phyloP scores from a whole-genome alignment of 2,888 invertebrate genomes.

The Rhingia campestris region DNA sequence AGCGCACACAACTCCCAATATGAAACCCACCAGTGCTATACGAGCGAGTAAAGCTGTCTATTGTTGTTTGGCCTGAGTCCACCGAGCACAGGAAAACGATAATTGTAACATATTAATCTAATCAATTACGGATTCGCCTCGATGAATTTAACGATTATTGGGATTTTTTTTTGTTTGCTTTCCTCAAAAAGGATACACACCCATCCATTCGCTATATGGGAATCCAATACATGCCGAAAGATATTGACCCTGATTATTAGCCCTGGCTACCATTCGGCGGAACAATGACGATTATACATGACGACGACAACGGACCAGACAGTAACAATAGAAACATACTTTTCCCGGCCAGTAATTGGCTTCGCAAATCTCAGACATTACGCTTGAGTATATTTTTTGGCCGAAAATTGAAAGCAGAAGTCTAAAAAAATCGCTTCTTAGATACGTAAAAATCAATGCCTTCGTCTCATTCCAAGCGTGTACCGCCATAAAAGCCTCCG shows the following conservation, averaged over 20 bases:
- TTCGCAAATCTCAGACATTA: constrained; percentile 66
- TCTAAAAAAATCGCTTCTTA: constrained; percentile 59
- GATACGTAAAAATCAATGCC: constrained; percentile 66
- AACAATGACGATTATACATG: background rate
- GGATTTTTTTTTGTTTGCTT: constrained; percentile 49
- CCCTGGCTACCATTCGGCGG: background rate
- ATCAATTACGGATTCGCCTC: constrained; percentile 67
- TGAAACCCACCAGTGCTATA: constrained; percentile 4
- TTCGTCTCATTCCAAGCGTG: background rate
- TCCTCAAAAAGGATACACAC: constrained; percentile 57
- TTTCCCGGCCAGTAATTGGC: constrained; percentile 57
- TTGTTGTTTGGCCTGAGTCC: background rate
- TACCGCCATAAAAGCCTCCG: constrained; percentile 7
- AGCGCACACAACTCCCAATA: constrained; percentile 18
- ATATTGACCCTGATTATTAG: constrained; percentile 63
- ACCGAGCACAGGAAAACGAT: constrained; percentile 56
- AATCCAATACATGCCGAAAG: constrained; percentile 34
- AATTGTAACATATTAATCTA: constrained; percentile 73
- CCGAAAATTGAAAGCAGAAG: constrained; percentile 23
- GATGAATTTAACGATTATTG: constrained; percentile 69
- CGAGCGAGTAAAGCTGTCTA: constrained; percentile 2
- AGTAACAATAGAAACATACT: constrained; percentile 64
- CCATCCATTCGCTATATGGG: constrained; percentile 13
- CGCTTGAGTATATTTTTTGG: constrained; percentile 22
- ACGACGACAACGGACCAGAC: background rate